Conservation (phyloP, 2,113 vertebrate species). For the Hyaena hyaena region DNA sequence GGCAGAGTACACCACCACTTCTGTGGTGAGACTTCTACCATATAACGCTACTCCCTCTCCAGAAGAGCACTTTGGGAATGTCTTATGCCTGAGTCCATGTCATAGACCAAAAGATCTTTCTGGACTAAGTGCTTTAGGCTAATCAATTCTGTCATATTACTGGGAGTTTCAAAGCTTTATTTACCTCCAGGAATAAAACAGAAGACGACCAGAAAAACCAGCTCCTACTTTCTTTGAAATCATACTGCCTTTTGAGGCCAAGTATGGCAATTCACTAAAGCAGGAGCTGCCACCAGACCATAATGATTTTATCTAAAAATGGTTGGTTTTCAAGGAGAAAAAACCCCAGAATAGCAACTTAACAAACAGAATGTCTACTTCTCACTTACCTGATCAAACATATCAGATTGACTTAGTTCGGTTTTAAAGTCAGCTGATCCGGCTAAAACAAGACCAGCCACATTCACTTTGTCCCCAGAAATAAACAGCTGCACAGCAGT, state of each 20-base stretch:
- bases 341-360: background rate
- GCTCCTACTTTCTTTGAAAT: constrained; percentile 14
- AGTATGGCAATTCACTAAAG: background rate
- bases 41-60: background rate
- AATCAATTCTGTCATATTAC: background rate
- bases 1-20: background rate
- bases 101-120: constrained; percentile 20
- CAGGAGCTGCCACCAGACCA: background rate
- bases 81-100: background rate
- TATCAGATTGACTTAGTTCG: constrained; percentile 98
- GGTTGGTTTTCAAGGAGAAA: constrained; percentile 7
- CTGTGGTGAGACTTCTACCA: background rate
- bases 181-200: constrained; percentile 31
- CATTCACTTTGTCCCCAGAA: constrained; percentile 99
- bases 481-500: constrained; percentile 98
- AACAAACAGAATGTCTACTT: background rate
- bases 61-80: background rate
- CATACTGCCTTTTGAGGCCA: constrained; percentile 41
- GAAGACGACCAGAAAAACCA: constrained; percentile 30
- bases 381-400: constrained; percentile 97
- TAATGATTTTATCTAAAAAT: background rate
- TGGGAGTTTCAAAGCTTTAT: background rate
- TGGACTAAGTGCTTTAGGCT: background rate
- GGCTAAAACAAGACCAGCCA: constrained; percentile 97
- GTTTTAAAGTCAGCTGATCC: constrained; percentile 99